Evolutionary conservation across 1,140 invertebrate species (phyloP), one percentile per base, ranked within the genome.

Genomic region (Drosophila baimaii): DNA sequence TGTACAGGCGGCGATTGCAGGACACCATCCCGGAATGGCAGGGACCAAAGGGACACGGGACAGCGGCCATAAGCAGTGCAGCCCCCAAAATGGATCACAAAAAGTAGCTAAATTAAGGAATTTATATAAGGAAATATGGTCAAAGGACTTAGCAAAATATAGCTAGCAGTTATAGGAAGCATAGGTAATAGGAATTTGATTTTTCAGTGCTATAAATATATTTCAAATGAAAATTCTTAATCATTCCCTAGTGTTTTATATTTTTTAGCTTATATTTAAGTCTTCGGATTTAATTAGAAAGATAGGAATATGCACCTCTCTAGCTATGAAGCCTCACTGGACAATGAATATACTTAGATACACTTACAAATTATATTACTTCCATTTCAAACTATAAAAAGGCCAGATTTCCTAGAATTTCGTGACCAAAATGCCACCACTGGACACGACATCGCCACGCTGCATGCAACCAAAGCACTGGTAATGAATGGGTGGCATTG

Each of bases 1-100:
- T n/a, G n/a, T n/a, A n/a, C n/a, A n/a, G n/a, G n/a, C 84, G 71
- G 77, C 83, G 76, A 88, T 86, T 88, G 82, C 83, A 88, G 79
- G 79, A 79, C 70, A 73, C 56, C 27, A 52, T 44, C 44, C 71
- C 31, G 15, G 35, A 33, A 52, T 21, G 65, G 41, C 35, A 31
- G 17, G 35, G 46, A 25, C 8, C 29, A 31, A 37, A 52, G 27
- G 56, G 35, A 59, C 41, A 31, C 27, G 13, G 19, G n/a, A 33
- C 65, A 62, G 6, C 31, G 25, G 15, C 19, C 27, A 27, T 2
- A 0, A 7, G 3, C 17, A 69, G 65, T 66, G 65, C 23, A 44
- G 65, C 2, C 43, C 29, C 5, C n/a, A n/a, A 15, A 21, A 2
- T 17, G 12, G 1, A 5, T 13, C 1, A 17, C 10, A 61, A 63